phyloP scores from a whole-genome alignment of 2,888 invertebrate genomes.

The Andrena chrysosceles region DNA sequence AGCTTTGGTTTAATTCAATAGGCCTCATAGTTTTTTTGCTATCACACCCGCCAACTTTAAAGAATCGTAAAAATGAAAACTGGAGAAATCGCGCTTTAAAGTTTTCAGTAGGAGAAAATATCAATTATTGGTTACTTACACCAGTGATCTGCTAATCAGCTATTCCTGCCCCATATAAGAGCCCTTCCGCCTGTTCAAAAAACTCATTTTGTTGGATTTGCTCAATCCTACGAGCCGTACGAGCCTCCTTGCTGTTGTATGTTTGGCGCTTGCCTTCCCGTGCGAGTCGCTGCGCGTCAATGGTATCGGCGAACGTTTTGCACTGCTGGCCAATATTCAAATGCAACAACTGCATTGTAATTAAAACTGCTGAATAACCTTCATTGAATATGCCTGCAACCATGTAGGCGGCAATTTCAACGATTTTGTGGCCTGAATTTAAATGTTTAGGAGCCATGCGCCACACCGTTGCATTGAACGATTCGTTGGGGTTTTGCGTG shows the following conservation, averaged over 20 bases:
- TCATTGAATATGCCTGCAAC: constrained; percentile 59
- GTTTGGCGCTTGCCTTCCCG: too few relatives aligned
- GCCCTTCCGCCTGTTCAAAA: background rate
- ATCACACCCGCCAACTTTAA: background rate
- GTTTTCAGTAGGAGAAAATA: background rate
- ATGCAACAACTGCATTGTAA: constrained; percentile 29
- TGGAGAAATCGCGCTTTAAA: constrained; percentile 7
- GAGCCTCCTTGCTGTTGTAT: too few relatives aligned
- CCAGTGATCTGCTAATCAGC: background rate
- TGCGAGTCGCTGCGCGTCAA: background rate
- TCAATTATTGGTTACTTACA: background rate
- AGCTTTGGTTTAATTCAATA: background rate
- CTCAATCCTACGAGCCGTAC: background rate
- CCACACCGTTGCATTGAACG: constrained; percentile 76
- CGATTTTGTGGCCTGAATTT: constrained; percentile 51
- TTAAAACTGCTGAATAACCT: constrained; percentile 36
- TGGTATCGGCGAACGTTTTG: constrained; percentile 8
- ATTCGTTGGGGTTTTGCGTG: constrained; percentile 78
- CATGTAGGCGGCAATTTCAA: constrained; percentile 63
- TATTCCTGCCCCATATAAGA: background rate
- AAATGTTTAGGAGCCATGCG: constrained; percentile 70
- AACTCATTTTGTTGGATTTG: background rate
- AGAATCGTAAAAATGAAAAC: background rate
- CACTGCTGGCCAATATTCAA: constrained; percentile 24
- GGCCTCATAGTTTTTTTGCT: background rate